A percentile compares a stretch with the other conserved stretches of the same genome.
Evolutionary conservation across 2,797 vertebrate genomes (phyloP).

Genomic region (Chelmon rostratus): DNA sequence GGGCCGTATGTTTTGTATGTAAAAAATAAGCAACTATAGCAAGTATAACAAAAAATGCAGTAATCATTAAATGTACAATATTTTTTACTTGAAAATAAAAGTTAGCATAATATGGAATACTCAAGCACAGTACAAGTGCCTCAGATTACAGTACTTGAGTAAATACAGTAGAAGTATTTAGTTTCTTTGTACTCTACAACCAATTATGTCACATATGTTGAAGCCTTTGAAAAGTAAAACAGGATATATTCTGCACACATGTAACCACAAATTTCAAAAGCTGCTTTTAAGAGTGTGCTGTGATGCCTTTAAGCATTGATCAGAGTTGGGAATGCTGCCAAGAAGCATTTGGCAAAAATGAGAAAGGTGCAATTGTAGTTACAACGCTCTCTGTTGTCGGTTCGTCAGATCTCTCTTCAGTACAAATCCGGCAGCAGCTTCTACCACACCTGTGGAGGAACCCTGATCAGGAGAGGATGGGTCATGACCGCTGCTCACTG

Average conservation of each 20-base stretch:
- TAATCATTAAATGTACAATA: not conserved
- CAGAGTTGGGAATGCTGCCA: not conserved
- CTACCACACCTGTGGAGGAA: constrained; percentile 92
- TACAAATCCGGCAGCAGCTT: constrained; percentile 78
- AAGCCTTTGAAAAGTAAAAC: not conserved
- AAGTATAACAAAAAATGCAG: too few species aligned
- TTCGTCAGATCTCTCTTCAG: constrained; percentile 91
- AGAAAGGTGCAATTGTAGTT: not conserved
- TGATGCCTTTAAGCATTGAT: not conserved
- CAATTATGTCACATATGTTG: not conserved
- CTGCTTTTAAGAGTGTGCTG: not conserved
- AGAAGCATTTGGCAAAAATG: not conserved
- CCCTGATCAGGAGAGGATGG: constrained; percentile 88
- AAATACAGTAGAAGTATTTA: not conserved
- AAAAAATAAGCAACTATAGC: not conserved
- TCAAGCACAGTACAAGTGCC: too few species aligned
- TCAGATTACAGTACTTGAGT: not conserved
- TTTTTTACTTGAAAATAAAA: not conserved
- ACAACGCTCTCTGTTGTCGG: constrained; percentile 3
- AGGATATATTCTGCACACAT: not conserved
- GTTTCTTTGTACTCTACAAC: not conserved
- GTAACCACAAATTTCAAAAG: not conserved
- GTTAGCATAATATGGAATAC: not conserved
- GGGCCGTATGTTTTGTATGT: too few species aligned
- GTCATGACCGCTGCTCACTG: constrained; percentile 94